These are phyloP conservation scores for Halcyon senegalensis DNA, from an alignment of 2,113 vertebrate genomes.

Conservation along the genomic window DNA sequence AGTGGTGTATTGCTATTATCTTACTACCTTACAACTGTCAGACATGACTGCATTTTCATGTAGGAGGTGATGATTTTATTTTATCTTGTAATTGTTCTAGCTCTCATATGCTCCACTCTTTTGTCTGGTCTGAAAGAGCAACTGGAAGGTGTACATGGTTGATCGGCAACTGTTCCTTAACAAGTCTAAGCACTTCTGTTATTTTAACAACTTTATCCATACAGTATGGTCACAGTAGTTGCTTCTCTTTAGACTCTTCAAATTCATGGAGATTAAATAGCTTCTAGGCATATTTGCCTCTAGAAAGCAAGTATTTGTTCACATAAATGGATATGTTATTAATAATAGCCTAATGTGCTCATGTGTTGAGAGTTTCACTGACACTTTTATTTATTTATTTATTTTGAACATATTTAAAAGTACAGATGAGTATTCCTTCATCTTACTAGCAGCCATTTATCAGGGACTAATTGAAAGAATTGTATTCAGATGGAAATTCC, in stretches of 20 bases:
- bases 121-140: background rate
- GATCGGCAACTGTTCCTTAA: background rate
- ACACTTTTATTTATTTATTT: background rate
- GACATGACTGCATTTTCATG: background rate
- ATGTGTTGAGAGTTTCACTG: background rate
- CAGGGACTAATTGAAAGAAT: background rate
- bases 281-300: background rate
- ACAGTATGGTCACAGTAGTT: background rate
- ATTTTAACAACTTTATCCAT: background rate
- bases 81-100: background rate
- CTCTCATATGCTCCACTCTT: background rate
- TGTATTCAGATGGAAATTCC: background rate
- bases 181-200: background rate
- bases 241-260: background rate
- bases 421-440: background rate
- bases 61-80: background rate
- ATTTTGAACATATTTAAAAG: background rate
- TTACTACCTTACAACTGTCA: background rate
- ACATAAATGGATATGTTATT: background rate
- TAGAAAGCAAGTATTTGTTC: slow-evolving; percentile 20
- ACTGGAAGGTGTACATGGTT: background rate
- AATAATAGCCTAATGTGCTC: background rate
- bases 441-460: background rate
- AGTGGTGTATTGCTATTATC: background rate
- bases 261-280: background rate